Conservation (phyloP, 2,113 vertebrate species). For the Pseudois nayaur region DNA sequence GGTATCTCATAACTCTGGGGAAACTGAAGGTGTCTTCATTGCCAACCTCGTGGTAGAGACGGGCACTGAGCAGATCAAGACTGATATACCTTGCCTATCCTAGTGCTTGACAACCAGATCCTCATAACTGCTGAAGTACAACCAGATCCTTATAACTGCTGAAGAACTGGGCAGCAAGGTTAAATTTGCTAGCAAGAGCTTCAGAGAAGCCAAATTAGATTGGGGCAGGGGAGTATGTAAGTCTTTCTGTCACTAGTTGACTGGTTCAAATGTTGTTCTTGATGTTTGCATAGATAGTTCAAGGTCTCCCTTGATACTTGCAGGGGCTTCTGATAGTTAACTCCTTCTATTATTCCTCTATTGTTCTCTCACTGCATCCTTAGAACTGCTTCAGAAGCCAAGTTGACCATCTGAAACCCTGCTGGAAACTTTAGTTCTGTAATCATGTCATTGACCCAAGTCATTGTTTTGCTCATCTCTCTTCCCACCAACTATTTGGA, state of each 20-base stretch:
- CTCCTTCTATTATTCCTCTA: neutral
- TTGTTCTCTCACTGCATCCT: constrained; percentile 56
- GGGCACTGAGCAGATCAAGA: constrained; percentile 29
- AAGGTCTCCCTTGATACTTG: constrained; percentile 27
- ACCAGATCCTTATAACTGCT: constrained; percentile 91
- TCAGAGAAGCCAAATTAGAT: constrained; percentile 84
- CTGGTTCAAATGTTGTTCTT: constrained; percentile 41
- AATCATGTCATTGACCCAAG: constrained; percentile 40
- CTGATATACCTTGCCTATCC: constrained; percentile 88
- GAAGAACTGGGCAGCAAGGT: constrained; percentile 90
- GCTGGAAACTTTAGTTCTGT: neutral
- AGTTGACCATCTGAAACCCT: neutral
- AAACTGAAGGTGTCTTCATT: neutral
- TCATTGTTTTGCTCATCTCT: neutral
- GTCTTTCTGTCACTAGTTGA: neutral
- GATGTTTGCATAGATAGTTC: constrained; percentile 72
- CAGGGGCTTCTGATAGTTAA: constrained; percentile 27
- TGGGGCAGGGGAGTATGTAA: neutral
- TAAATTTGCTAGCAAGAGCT: constrained; percentile 88
- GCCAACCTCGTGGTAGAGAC: neutral
- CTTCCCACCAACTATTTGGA: neutral
- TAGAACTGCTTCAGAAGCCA: constrained; percentile 15
- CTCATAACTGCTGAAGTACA: constrained; percentile 93
- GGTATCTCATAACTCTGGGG: neutral
- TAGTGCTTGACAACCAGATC: constrained; percentile 90